Percentiles rank a stretch among this genome's conserved stretches.
Evolutionary conservation across 2,113 vertebrate species (phyloP).

Genomic region (Mesembrinibis cayennensis): DNA sequence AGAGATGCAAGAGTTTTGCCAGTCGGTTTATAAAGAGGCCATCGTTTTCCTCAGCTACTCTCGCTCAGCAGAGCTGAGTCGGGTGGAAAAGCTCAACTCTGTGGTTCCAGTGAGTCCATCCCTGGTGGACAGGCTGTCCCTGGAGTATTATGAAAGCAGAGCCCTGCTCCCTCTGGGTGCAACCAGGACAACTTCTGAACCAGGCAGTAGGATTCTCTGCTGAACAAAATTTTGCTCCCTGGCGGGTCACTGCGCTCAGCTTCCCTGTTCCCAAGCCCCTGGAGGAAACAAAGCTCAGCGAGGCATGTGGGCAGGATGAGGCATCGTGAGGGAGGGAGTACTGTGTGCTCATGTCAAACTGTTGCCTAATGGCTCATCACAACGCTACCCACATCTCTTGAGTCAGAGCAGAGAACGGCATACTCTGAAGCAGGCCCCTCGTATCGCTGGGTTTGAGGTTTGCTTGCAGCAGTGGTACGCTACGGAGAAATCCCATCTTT

Average conservation of each 20-base stretch:
- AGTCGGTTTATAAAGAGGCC: slow-evolving; percentile 52
- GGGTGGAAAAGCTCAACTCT: slow-evolving; percentile 44
- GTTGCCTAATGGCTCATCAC: neutral
- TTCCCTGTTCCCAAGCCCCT: neutral
- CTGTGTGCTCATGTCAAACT: neutral
- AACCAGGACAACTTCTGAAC: neutral
- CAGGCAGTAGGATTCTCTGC: neutral
- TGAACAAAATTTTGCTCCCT: neutral
- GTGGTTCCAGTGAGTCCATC: slow-evolving; percentile 41
- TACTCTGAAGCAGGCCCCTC: neutral
- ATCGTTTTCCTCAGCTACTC: slow-evolving; percentile 26
- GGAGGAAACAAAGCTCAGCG: neutral
- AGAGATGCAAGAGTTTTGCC: slow-evolving; percentile 55
- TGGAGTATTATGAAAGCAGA: slow-evolving; percentile 2
- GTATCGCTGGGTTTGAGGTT: neutral
- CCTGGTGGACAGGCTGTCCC: neutral
- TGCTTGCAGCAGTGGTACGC: neutral
- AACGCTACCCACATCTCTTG: neutral
- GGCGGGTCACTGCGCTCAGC: neutral
- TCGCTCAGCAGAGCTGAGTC: slow-evolving; percentile 2
- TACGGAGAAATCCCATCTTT: neutral
- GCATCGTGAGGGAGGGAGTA: neutral
- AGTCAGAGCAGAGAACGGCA: neutral
- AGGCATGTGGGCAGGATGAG: neutral
- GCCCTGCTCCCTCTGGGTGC: neutral